These are phyloP conservation scores for Drosophila mauritiana DNA, from an alignment of 1,140 invertebrate species.

Conservation along the genomic window DNA sequence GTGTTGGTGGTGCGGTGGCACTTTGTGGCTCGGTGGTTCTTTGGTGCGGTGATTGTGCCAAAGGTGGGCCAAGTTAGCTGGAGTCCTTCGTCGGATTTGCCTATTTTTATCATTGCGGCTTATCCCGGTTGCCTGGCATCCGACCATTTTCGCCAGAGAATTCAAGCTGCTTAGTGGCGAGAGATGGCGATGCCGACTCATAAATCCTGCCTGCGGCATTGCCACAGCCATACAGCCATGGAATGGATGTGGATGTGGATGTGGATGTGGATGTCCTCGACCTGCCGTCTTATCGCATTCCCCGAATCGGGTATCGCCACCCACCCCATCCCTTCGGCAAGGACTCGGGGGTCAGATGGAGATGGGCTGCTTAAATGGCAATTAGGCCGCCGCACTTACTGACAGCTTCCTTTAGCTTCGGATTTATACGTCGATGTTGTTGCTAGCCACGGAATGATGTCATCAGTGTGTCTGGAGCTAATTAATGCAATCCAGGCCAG, in stretches of 20 bases:
- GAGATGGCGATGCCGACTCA: conserved; percentile 33
- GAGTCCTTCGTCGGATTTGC: conserved; percentile 49
- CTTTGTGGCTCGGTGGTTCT: background rate
- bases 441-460: conserved; percentile 26
- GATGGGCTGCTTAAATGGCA: conserved; percentile 45
- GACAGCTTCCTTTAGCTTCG: conserved; percentile 22
- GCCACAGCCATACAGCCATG: conserved; percentile 21
- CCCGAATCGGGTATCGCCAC: conserved; percentile 12
- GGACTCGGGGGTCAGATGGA: conserved; percentile 9
- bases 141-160: conserved; percentile 43
- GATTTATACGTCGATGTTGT: conserved; percentile 3
- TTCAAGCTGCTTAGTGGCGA: conserved; percentile 69
- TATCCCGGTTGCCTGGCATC: conserved; percentile 72
- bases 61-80: background rate
- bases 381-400: conserved; percentile 40
- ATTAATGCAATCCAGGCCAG: conserved; percentile 46
- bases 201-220: conserved; percentile 46
- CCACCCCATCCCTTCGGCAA: background rate
- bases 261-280: conserved; percentile 17
- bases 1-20: background rate
- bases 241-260: background rate
- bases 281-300: conserved; percentile 49
- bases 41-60: background rate
- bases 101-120: conserved; percentile 72
- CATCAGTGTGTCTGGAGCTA: conserved; percentile 28